Conservation (phyloP, 2,797 vertebrate genomes). For the Pteropus rufus region DNA sequence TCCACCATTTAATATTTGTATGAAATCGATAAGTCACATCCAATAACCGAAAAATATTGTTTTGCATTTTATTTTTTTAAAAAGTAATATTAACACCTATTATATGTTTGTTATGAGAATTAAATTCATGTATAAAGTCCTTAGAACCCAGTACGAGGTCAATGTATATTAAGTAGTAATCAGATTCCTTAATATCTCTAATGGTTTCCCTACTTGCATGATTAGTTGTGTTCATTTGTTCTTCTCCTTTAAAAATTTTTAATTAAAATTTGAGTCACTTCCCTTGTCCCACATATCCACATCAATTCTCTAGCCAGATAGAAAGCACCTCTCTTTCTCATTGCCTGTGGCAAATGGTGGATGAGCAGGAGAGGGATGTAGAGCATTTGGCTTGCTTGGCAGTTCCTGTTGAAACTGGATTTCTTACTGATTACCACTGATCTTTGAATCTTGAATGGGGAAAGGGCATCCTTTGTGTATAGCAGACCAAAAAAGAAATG, state of each 20-base stretch:
- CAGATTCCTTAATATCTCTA: neutral
- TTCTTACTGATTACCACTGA: neutral
- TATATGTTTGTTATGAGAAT: neutral
- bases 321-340: neutral
- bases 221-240: neutral
- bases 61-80: neutral
- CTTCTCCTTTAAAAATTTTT: neutral
- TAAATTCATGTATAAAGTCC: neutral
- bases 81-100: neutral
- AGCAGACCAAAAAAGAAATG: neutral
- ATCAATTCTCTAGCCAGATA: neutral
- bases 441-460: neutral
- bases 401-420: rapidly evolving
- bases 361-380: rapidly evolving
- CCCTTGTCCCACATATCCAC: neutral
- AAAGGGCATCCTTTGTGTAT: neutral
- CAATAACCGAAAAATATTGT: neutral
- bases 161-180: neutral
- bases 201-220: constrained; percentile 1
- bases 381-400: neutral
- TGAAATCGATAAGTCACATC: neutral
- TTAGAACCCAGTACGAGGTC: neutral
- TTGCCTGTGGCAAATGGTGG: neutral
- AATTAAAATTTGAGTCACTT: neutral
- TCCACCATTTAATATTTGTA: neutral